These are phyloP conservation scores for Andrena bucephala DNA, from an alignment of 2,888 invertebrate species.

Conservation along the genomic window DNA sequence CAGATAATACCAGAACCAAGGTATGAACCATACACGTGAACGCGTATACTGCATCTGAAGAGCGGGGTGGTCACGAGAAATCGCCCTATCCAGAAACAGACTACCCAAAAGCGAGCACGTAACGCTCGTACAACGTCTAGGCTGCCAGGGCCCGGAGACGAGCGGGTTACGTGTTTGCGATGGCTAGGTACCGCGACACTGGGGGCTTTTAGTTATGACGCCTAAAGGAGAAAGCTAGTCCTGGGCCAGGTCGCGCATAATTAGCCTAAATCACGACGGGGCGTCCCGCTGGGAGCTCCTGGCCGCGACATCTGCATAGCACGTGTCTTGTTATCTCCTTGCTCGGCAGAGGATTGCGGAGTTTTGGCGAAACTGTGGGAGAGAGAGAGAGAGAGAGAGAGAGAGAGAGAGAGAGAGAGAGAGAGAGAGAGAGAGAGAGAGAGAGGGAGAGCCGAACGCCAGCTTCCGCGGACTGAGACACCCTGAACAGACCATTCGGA, in stretches of 20 bases:
- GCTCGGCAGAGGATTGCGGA: conserved; percentile 40
- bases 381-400: neutral
- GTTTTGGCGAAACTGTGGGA: conserved; percentile 40
- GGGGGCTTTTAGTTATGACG: conserved; percentile 61
- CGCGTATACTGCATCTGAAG: too few species aligned
- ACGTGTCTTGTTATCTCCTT: conserved; percentile 75
- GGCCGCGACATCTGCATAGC: conserved; percentile 76
- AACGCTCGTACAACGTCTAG: conserved; percentile 9
- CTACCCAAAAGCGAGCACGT: conserved; percentile 22
- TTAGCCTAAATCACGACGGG: conserved; percentile 78
- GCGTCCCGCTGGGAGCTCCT: conserved; percentile 67
- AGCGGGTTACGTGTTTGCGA: conserved; percentile 33
- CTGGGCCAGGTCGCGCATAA: conserved; percentile 73
- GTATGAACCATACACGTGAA: too few species aligned
- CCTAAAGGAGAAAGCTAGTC: conserved; percentile 59
- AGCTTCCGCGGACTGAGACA: conserved; percentile 24
- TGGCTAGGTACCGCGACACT: conserved; percentile 28
- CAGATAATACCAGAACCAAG: too few species aligned
- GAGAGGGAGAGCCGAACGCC: neutral
- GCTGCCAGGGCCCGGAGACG: conserved; percentile 14
- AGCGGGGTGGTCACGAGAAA: neutral
- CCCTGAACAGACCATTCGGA: conserved; percentile 38
- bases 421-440: neutral
- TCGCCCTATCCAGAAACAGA: neutral
- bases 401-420: neutral